Percentiles rank a stretch among this genome's conserved stretches.
Conservation (phyloP, 1,140 invertebrate genomes). For the Nixonia krombeini region DNA sequence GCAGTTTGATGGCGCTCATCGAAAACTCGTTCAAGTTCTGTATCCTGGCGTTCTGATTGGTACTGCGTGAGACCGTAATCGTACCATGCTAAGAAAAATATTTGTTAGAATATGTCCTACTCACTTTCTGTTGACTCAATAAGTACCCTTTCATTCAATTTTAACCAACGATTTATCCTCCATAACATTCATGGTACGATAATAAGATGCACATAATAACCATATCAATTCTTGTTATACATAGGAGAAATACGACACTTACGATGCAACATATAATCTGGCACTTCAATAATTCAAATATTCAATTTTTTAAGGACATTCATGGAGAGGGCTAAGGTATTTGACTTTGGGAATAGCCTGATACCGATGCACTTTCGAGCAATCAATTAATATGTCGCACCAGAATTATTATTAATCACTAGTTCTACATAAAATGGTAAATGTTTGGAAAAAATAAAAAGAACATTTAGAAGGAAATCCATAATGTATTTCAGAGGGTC, state of each 20-base stretch:
- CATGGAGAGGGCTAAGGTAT: background rate
- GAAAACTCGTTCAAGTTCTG: slow-evolving; percentile 88
- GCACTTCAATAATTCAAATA: slow-evolving; percentile 17
- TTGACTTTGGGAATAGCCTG: background rate
- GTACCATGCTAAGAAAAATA: slow-evolving; percentile 86
- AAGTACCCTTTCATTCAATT: background rate
- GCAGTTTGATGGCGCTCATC: slow-evolving; percentile 84
- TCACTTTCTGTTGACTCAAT: background rate
- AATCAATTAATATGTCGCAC: too few species aligned
- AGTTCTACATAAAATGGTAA: too few species aligned
- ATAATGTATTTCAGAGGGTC: background rate
- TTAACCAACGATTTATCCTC: slow-evolving; percentile 32
- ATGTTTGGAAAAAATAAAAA: too few species aligned
- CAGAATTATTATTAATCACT: too few species aligned
- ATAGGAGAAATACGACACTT: slow-evolving; percentile 55
- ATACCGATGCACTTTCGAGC: background rate
- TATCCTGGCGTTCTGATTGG: slow-evolving; percentile 86
- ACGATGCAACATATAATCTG: slow-evolving; percentile 58
- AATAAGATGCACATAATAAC: slow-evolving; percentile 10
- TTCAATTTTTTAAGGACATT: slow-evolving; percentile 1
- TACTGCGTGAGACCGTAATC: slow-evolving; percentile 88
- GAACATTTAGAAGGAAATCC: background rate
- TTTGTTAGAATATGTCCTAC: slow-evolving; percentile 14
- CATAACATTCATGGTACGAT: slow-evolving; percentile 44
- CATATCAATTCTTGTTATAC: slow-evolving; percentile 1